These are phyloP conservation scores for Bubo blakistoni DNA, from an alignment of 2,113 vertebrate species.

Conservation along the genomic window DNA sequence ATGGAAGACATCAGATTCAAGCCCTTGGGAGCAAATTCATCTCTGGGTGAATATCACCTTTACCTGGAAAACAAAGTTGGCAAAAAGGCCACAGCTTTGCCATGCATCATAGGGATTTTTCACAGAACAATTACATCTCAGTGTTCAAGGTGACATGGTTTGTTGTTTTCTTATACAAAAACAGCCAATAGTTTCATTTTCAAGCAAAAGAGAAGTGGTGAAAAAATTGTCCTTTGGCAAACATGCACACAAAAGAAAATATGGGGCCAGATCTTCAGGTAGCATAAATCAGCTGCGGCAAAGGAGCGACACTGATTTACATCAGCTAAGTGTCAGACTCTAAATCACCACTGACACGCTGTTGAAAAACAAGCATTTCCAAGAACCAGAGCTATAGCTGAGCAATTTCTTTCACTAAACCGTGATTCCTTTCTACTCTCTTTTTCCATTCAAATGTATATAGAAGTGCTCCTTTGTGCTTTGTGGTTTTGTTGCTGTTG, in stretches of 20 bases:
- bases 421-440: not conserved
- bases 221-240: conserved; percentile 11
- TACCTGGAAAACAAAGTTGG: not conserved
- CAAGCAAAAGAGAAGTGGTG: not conserved
- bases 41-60: not conserved
- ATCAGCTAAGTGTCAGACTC: conserved; percentile 38
- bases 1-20: not conserved
- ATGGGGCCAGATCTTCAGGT: conserved; percentile 12
- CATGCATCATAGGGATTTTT: not conserved
- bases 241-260: conserved; percentile 7
- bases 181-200: not conserved
- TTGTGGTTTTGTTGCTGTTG: conserved; percentile 25
- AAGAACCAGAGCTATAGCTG: conserved; percentile 14
- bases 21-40: not conserved
- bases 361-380: conserved; percentile 42
- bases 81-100: not conserved
- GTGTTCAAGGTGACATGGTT: not conserved
- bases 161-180: not conserved
- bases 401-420: conserved; percentile 25
- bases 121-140: not conserved
- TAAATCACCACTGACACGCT: conserved; percentile 1
- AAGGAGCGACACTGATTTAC: conserved; percentile 40
- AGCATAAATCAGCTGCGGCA: conserved; percentile 32
- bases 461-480: conserved; percentile 41
- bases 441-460: not conserved